Evolutionary conservation across 2,113 vertebrate genomes (phyloP).

Genomic region (Lota lota): DNA sequence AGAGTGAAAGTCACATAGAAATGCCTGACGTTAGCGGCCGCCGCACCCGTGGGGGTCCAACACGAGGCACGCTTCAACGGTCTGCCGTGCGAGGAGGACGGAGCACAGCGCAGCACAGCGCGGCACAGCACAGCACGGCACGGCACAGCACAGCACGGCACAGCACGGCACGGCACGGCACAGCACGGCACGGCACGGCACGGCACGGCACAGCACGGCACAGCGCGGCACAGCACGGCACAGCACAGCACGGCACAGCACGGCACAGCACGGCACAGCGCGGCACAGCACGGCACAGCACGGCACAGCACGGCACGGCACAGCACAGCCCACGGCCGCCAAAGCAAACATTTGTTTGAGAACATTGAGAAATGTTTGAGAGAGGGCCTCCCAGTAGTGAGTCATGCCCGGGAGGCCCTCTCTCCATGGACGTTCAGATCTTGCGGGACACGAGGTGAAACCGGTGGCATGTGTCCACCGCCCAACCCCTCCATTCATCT

Average conservation of each 20-base stretch:
- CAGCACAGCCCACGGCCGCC: slow-evolving; percentile 28
- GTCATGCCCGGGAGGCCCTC: slow-evolving; percentile 2
- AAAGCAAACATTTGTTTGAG: slow-evolving; percentile 44
- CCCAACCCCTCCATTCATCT: neutral
- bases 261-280: too few relatives aligned
- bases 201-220: too few relatives aligned
- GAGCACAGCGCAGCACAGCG: slow-evolving; percentile 23
- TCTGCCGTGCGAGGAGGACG: slow-evolving; percentile 23
- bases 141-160: too few relatives aligned
- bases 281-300: too few relatives aligned
- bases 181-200: too few relatives aligned
- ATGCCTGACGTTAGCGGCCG: slow-evolving; percentile 3
- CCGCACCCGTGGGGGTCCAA: slow-evolving; percentile 14
- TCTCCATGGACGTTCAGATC: slow-evolving; percentile 1
- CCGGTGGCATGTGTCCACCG: neutral
- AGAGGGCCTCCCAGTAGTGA: too few relatives aligned
- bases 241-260: too few relatives aligned
- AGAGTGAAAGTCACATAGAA: slow-evolving; percentile 15
- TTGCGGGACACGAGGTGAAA: neutral
- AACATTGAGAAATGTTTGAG: too few relatives aligned
- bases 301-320: too few relatives aligned
- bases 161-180: too few relatives aligned
- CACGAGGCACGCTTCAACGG: slow-evolving; percentile 49
- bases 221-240: too few relatives aligned
- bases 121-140: too few relatives aligned